phyloP scores from a whole-genome alignment of 2,888 invertebrate species.

The Euzetes globulus region DNA sequence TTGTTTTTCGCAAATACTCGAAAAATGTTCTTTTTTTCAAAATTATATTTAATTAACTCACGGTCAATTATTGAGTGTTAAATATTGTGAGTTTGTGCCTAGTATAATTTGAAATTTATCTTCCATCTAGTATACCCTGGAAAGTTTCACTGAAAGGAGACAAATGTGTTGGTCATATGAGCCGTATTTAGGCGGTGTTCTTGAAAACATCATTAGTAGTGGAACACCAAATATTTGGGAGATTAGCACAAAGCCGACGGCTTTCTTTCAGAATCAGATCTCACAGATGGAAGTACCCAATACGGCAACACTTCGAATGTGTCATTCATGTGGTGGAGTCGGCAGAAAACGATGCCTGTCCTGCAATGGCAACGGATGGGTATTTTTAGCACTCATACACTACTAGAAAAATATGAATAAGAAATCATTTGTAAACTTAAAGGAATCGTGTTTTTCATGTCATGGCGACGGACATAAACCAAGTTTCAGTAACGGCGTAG shows the following conservation, averaged over 20 bases:
- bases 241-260: constrained; percentile 46
- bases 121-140: constrained; percentile 51
- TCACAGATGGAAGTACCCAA: constrained; percentile 52
- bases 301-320: constrained; percentile 51
- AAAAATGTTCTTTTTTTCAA: too few species aligned
- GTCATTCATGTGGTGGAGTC: constrained; percentile 49
- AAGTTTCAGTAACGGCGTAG: constrained; percentile 39
- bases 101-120: too few species aligned
- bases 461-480: constrained; percentile 42
- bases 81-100: too few species aligned
- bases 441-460: constrained; percentile 42
- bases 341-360: constrained; percentile 47
- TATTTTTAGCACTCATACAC: too few species aligned
- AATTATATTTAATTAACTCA: too few species aligned
- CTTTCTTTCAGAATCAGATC: constrained; percentile 49
- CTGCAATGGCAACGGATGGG: constrained; percentile 51
- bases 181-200: constrained; percentile 49
- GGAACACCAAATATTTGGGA: constrained; percentile 51
- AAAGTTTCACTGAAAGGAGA: constrained; percentile 53
- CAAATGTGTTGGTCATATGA: constrained; percentile 52
- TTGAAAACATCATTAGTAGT: constrained; percentile 48
- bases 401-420: neutral
- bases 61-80: too few species aligned
- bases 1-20: too few species aligned
- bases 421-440: neutral